Evolutionary conservation across 2,888 invertebrate genomes (phyloP).

Genomic region (Perithous albicinctus): DNA sequence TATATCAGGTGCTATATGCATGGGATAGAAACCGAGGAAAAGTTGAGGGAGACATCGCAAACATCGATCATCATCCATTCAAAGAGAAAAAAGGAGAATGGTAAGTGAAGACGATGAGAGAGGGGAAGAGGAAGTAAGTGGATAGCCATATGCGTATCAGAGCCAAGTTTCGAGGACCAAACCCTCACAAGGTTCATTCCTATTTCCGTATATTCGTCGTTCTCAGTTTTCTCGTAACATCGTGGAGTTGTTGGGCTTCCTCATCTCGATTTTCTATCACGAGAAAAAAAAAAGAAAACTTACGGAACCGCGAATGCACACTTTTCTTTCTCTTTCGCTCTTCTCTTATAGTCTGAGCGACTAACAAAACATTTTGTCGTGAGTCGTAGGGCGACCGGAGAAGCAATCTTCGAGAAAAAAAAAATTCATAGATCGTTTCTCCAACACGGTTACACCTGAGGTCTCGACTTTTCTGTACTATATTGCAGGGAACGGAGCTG

Average conservation of each 20-base stretch:
- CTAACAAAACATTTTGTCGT: conserved; percentile 48
- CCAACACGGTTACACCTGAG: conserved; percentile 74
- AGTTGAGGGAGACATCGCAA: conserved; percentile 50
- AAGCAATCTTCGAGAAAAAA: conserved; percentile 72
- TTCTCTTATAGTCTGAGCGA: neutral
- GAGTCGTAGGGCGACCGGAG: conserved; percentile 18
- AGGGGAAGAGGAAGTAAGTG: neutral
- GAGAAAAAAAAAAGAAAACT: conserved; percentile 31
- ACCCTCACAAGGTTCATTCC: conserved; percentile 27
- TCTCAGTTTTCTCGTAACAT: conserved; percentile 1
- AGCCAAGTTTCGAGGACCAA: conserved; percentile 52
- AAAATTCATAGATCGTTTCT: conserved; percentile 76
- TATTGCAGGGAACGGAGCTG: neutral
- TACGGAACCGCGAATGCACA: conserved; percentile 9
- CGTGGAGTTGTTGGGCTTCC: conserved; percentile 3
- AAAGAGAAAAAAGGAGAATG: conserved; percentile 24
- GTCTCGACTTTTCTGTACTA: conserved; percentile 67
- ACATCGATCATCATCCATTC: conserved; percentile 70
- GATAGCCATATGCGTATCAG: conserved; percentile 21
- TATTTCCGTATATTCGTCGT: conserved; percentile 46
- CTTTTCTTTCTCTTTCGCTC: neutral
- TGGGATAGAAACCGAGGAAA: conserved; percentile 30
- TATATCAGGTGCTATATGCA: conserved; percentile 35
- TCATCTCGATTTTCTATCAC: conserved; percentile 25
- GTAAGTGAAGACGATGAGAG: neutral